A percentile compares a stretch with the other conserved stretches of the same genome.
These are phyloP conservation scores for Ctenicera cuprea DNA, from an alignment of 2,888 invertebrate species.

Conservation along the genomic window DNA sequence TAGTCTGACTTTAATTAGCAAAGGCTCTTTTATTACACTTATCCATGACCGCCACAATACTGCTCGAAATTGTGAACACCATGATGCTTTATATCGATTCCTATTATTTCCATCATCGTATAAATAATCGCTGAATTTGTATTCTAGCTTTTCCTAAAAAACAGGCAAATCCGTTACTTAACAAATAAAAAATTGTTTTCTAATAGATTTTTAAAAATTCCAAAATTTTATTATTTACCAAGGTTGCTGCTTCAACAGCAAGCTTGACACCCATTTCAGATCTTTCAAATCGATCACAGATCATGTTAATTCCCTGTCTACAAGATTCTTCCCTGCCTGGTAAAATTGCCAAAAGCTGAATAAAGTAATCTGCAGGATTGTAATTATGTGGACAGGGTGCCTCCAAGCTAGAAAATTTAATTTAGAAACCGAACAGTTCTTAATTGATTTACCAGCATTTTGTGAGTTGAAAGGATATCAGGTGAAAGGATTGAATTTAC, in stretches of 20 bases:
- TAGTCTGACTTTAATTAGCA: constrained; percentile 91
- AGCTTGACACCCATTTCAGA: constrained; percentile 78
- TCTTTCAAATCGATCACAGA: constrained; percentile 85
- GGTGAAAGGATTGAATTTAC: too few relatives aligned
- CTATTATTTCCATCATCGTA: constrained; percentile 57
- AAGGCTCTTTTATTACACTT: constrained; percentile 91
- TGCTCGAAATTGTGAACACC: constrained; percentile 91
- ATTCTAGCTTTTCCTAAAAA: constrained; percentile 60
- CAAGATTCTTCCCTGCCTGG: constrained; percentile 90
- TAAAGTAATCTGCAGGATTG: constrained; percentile 96
- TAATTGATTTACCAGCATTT: neutral
- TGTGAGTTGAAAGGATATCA: too few relatives aligned
- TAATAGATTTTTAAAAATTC: neutral
- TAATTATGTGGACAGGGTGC: constrained; percentile 91
- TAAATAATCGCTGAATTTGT: constrained; percentile 63
- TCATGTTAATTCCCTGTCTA: constrained; percentile 84
- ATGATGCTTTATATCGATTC: constrained; percentile 86
- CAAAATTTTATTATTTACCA: constrained; percentile 62
- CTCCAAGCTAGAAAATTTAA: constrained; percentile 79
- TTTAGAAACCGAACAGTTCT: neutral
- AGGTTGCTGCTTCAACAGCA: constrained; percentile 76
- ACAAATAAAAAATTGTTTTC: neutral
- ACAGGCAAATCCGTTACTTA: too few relatives aligned
- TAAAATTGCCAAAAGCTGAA: constrained; percentile 90
- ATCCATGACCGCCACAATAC: constrained; percentile 94